These are phyloP conservation scores for Cerceris ruficornis DNA, from an alignment of 2,888 invertebrate genomes.

Conservation along the genomic window DNA sequence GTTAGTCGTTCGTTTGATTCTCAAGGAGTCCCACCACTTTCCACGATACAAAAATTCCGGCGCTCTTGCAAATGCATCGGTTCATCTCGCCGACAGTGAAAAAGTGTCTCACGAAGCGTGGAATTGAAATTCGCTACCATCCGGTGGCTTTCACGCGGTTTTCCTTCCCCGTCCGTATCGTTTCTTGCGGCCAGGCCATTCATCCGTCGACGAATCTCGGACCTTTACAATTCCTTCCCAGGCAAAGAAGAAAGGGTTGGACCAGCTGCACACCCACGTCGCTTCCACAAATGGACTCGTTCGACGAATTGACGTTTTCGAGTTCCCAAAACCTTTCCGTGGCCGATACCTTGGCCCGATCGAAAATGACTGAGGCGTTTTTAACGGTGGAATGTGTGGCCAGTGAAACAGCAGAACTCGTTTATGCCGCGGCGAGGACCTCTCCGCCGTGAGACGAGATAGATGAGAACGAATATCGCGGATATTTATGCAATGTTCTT, in stretches of 20 bases:
- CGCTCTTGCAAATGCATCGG: conserved; percentile 15
- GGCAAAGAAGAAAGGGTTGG: conserved; percentile 52
- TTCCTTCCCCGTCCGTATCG: conserved; percentile 31
- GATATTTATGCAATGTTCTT: conserved; percentile 1
- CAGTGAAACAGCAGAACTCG: conserved; percentile 34
- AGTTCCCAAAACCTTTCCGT: conserved; percentile 28
- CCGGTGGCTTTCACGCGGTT: conserved; percentile 37
- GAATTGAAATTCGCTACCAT: conserved; percentile 40
- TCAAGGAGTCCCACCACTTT: conserved; percentile 9
- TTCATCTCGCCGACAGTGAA: conserved; percentile 4
- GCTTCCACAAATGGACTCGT: conserved; percentile 55
- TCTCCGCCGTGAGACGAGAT: conserved; percentile 1
- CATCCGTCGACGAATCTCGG: conserved; percentile 27
- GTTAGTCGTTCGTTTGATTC: neutral
- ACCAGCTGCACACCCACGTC: conserved; percentile 59
- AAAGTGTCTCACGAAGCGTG: conserved; percentile 36
- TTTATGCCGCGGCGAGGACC: neutral
- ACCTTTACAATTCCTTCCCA: conserved; percentile 23
- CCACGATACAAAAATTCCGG: neutral
- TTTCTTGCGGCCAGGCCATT: conserved; percentile 46
- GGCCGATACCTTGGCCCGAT: neutral
- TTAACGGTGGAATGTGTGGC: neutral
- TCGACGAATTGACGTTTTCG: conserved; percentile 58
- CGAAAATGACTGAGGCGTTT: conserved; percentile 47
- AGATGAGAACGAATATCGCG: neutral